Evolutionary conservation across 2,888 invertebrate species (phyloP).

Genomic region (Ectobius pallidus): DNA sequence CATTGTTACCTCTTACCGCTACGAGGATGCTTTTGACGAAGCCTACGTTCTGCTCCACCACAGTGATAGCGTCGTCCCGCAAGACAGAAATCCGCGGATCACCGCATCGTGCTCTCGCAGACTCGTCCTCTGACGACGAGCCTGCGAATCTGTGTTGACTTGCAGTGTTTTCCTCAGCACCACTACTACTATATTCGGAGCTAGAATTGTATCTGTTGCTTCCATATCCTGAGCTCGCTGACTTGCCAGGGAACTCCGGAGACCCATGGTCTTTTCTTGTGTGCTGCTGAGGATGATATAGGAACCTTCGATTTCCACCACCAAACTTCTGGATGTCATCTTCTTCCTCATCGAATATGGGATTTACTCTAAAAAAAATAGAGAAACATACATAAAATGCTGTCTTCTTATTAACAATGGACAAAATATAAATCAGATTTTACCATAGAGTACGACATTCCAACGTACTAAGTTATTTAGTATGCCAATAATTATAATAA

Average conservation of each 20-base stretch:
- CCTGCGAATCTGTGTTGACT: not conserved
- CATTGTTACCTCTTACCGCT: slow-evolving; percentile 45
- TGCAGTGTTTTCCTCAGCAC: slow-evolving; percentile 25
- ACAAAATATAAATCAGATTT: too few species aligned
- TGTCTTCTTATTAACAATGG: too few species aligned
- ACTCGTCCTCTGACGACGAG: not conserved
- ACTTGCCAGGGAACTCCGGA: slow-evolving; percentile 50
- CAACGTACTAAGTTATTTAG: too few species aligned
- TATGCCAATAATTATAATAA: too few species aligned
- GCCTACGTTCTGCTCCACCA: slow-evolving; percentile 54
- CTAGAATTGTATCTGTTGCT: slow-evolving; percentile 47
- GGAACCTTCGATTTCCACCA: not conserved
- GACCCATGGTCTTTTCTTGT: slow-evolving; percentile 14
- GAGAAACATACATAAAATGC: too few species aligned
- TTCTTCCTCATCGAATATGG: slow-evolving; percentile 52
- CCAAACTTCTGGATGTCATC: not conserved
- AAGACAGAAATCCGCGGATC: slow-evolving; percentile 40
- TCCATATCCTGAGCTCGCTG: slow-evolving; percentile 55
- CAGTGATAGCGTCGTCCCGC: slow-evolving; percentile 50
- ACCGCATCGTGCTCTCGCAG: slow-evolving; percentile 43
- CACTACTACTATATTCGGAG: slow-evolving; percentile 40
- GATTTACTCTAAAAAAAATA: slow-evolving; percentile 52
- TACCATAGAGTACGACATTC: too few species aligned
- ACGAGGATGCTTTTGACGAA: slow-evolving; percentile 54
- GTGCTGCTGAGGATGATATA: slow-evolving; percentile 3